phyloP scores from a whole-genome alignment of 2,113 vertebrate genomes.

The Ellobius talpinus region DNA sequence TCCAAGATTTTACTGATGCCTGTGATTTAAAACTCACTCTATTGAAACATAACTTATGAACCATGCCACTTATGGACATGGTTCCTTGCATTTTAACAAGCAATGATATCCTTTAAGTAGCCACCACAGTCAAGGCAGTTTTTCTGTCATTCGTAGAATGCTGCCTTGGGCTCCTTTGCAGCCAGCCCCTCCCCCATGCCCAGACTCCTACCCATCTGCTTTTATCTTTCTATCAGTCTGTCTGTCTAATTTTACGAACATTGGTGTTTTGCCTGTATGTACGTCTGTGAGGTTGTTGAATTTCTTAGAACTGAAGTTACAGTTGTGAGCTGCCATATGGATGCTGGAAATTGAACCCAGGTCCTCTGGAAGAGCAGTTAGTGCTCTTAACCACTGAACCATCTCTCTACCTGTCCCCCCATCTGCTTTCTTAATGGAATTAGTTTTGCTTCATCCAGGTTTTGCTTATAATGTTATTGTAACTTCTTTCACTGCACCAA shows the following conservation, averaged over 20 bases:
- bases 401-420: neutral
- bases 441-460: neutral
- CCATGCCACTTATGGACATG: too few species aligned
- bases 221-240: neutral
- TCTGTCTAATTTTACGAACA: neutral
- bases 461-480: neutral
- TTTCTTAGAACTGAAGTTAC: neutral
- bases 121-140: neutral
- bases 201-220: neutral
- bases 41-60: neutral
- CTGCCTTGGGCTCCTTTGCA: neutral
- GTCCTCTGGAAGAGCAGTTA: neutral
- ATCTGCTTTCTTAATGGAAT: neutral
- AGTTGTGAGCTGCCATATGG: neutral
- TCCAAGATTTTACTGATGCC: neutral
- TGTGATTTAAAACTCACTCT: neutral
- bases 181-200: neutral
- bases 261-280: neutral
- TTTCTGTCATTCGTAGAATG: neutral
- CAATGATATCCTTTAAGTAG: accelerated
- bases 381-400: neutral
- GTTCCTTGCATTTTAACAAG: neutral
- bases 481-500: neutral
- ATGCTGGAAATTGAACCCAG: neutral
- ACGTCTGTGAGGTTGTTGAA: neutral